Base-by-base conservation (phyloP, 2,888 invertebrate species). In the Fragum sueziense region DNA sequence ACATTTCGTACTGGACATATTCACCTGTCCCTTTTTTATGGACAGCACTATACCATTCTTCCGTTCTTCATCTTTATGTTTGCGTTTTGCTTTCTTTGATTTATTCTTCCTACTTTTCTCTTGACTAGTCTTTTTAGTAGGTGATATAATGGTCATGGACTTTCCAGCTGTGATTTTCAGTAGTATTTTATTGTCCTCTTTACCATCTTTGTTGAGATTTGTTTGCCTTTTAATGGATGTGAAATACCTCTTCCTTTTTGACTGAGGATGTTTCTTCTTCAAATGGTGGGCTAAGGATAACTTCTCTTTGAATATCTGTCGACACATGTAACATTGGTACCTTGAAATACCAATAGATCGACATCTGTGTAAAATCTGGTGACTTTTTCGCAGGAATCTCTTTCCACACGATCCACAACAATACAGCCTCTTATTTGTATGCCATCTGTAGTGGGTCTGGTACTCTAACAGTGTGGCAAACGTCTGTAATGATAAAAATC, bases 151-250 rank as follows among this genome's bases (percentile, higher is more conserved):
- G 4, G 83, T 84, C 73, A 74, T 80, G 47, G 78, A 75, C 62
- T 68, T 80, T 22, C 83, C 83, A 61, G 78, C 75, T 67, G 51
- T 75, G 22, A 84, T 84, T 52, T 84, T 84, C n/a, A 84, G 70
- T 20, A 84, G 70, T 11, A 84, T 80, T 41, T 84, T 84, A 33
- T 75, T 41, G n/a, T 68, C 41, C 31, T 22, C 17, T 54, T 51
- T 61, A 2, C 47, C 25, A 9, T 62, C 54, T 17, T 69, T 68
- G 25, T 4, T 14, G 4, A 9, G 20, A 47, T n/a, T 47, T 47
- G 47, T 14, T 47, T 47, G 20, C 47, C n/a, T 47, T 47, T 9
- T 14, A 20, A 2, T 9, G n/a, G 47, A 47, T 20, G 17, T 47
- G 17, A n/a, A 3, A 14, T n/a, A 20, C n/a, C 17, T 14, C n/a